phyloP scores from a whole-genome alignment of 2,113 vertebrate genomes.

The Meles meles region DNA sequence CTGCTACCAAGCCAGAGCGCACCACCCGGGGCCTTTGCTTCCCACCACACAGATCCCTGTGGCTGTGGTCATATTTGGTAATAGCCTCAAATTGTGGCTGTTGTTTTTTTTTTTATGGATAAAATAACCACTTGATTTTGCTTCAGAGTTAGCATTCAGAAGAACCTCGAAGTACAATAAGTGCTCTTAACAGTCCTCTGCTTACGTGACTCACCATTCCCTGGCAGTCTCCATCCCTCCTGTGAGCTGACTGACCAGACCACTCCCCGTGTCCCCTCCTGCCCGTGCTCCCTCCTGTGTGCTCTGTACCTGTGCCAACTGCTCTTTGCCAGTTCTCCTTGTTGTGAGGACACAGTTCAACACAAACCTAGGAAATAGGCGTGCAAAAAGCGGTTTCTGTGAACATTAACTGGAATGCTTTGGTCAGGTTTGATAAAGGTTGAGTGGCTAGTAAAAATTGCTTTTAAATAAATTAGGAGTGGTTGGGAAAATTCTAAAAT shows the following conservation, averaged over 20 bases:
- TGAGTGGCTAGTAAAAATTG: not conserved
- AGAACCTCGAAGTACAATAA: not conserved
- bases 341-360: not conserved
- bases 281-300: not conserved
- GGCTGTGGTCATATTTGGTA: not conserved
- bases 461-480: not conserved
- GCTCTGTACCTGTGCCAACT: not conserved
- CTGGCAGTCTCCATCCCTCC: not conserved
- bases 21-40: not conserved
- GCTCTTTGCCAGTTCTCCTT: not conserved
- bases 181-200: constrained; percentile 3
- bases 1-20: not conserved
- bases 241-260: not conserved
- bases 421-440: not conserved
- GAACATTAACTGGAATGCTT: not conserved
- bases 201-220: not conserved
- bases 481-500: constrained; percentile 6
- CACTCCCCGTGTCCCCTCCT: not conserved
- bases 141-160: not conserved
- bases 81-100: not conserved
- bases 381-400: not conserved
- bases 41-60: not conserved
- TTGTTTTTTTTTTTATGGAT: not conserved
- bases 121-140: not conserved
- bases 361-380: not conserved